These are phyloP conservation scores for Acrocephalus scirpaceus DNA, from an alignment of 2,797 vertebrate genomes.

Conservation along the genomic window DNA sequence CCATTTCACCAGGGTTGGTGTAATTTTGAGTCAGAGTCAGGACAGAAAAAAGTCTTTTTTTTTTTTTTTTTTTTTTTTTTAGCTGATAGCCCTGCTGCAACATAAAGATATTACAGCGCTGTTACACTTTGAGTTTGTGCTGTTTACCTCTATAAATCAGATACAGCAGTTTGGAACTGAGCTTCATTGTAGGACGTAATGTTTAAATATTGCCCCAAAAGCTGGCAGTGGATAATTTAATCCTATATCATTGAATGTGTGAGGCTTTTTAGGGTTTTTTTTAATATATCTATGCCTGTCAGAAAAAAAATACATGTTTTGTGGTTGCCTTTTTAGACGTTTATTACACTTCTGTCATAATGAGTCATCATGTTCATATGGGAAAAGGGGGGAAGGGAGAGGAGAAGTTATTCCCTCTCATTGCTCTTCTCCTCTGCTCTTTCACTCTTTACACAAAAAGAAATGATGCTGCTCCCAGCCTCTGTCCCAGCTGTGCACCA, in stretches of 20 bases:
- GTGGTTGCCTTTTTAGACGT: slow-evolving; percentile 48
- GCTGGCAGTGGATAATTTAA: slow-evolving; percentile 53
- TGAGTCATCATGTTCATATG: slow-evolving; percentile 42
- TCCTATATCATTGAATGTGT: slow-evolving; percentile 17
- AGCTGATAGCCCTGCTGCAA: background rate
- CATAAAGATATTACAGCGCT: background rate
- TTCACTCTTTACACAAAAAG: too few relatives aligned
- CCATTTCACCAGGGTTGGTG: background rate
- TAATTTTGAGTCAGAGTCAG: background rate
- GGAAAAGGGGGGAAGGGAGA: background rate
- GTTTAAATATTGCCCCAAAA: slow-evolving; percentile 63
- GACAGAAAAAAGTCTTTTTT: background rate
- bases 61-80: background rate
- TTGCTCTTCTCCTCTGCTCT: background rate
- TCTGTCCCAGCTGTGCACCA: background rate
- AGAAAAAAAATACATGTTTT: background rate
- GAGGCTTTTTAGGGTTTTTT: background rate
- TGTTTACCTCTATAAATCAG: slow-evolving; percentile 26
- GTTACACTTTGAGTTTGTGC: background rate
- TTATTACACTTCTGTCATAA: slow-evolving; percentile 58
- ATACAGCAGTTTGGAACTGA: slow-evolving; percentile 14
- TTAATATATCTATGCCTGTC: background rate
- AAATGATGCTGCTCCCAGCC: background rate
- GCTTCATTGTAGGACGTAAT: slow-evolving; percentile 21
- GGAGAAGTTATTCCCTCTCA: background rate